Conservation (phyloP, 1,140 invertebrate species). For the Copidosoma floridanum region DNA sequence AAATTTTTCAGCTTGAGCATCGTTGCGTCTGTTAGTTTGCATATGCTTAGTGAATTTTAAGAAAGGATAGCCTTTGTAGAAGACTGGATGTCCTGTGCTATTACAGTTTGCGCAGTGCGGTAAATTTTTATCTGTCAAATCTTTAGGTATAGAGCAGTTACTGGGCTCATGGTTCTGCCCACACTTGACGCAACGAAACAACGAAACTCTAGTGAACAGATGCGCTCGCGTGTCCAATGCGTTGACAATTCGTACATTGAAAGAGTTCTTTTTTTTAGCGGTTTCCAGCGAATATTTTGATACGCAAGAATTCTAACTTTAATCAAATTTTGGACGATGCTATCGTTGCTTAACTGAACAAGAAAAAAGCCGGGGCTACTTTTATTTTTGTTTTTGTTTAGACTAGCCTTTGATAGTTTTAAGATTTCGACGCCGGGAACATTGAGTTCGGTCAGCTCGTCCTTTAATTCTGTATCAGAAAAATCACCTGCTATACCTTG, state of each 20-base stretch:
- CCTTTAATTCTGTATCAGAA: neutral
- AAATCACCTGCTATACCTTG: neutral
- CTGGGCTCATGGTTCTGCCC: slow-evolving; percentile 1
- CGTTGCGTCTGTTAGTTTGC: neutral
- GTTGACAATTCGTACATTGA: slow-evolving; percentile 28
- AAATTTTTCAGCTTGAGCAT: neutral
- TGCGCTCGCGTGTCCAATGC: slow-evolving; percentile 17
- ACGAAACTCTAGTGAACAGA: slow-evolving; percentile 1
- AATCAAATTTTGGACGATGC: neutral
- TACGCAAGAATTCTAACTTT: neutral
- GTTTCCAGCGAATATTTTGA: slow-evolving; percentile 23
- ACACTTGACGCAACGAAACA: slow-evolving; percentile 28
- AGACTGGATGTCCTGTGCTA: slow-evolving; percentile 30
- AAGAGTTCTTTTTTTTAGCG: slow-evolving; percentile 3
- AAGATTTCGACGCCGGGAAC: neutral
- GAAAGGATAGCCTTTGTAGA: slow-evolving; percentile 31
- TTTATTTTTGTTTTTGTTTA: neutral
- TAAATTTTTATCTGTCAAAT: neutral
- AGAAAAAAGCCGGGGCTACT: neutral
- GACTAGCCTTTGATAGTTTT: neutral
- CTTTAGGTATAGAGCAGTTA: neutral
- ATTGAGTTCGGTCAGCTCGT: neutral
- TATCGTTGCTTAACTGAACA: neutral
- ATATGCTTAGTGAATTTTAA: neutral
- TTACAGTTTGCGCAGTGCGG: slow-evolving; percentile 27